Evolutionary conservation across 2,888 invertebrate genomes (phyloP).

Genomic region (Campoplex capitator): DNA sequence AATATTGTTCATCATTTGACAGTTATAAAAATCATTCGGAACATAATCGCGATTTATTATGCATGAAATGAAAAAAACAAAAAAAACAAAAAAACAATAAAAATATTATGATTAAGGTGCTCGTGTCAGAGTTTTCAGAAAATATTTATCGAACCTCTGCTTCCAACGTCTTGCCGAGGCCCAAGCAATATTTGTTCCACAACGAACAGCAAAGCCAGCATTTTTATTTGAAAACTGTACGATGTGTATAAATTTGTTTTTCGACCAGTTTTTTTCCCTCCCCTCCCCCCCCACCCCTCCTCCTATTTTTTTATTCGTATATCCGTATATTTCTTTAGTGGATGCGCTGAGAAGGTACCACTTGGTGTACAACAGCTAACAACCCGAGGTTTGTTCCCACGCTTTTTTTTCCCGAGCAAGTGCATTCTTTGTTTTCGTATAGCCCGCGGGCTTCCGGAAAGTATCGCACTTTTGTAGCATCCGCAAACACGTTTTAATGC

Average conservation of each 20-base stretch:
- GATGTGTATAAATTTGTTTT: constrained; percentile 4
- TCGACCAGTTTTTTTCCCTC: background rate
- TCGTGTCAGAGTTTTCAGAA: background rate
- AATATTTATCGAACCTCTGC: background rate
- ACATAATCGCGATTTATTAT: background rate
- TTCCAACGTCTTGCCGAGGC: background rate
- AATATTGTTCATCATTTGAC: background rate
- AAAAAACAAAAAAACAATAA: too few species aligned
- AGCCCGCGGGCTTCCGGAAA: constrained; percentile 1
- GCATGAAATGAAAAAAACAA: background rate
- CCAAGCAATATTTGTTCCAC: background rate
- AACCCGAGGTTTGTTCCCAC: constrained; percentile 27
- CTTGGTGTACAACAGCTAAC: constrained; percentile 27
- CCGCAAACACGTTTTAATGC: background rate
- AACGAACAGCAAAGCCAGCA: background rate
- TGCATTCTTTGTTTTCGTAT: constrained; percentile 25
- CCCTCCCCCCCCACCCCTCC: too few species aligned
- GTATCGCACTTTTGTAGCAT: constrained; percentile 3
- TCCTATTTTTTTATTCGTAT: background rate
- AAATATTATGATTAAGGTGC: background rate
- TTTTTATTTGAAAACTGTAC: background rate
- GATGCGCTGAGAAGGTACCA: background rate
- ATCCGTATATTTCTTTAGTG: background rate
- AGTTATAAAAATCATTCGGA: background rate
- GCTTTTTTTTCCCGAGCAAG: background rate